Evolutionary conservation across 2,888 invertebrate genomes (phyloP).

Genomic region (Steinernema scapterisci): DNA sequence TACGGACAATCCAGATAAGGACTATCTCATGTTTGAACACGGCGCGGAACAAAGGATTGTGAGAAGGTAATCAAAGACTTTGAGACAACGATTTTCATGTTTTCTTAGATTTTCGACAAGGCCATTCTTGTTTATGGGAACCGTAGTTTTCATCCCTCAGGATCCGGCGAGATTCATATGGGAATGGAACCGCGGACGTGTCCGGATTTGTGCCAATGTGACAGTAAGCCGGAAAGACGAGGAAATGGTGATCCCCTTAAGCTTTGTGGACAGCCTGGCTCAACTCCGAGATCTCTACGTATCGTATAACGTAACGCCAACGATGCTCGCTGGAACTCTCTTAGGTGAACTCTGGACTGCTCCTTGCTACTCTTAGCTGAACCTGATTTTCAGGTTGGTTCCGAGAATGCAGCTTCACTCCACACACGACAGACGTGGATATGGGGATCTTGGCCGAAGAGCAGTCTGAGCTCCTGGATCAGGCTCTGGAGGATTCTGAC

Average conservation of each 20-base stretch:
- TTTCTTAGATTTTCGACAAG: background rate
- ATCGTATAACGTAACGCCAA: background rate
- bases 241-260: background rate
- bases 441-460: no score
- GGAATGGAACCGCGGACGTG: background rate
- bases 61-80: background rate
- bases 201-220: background rate
- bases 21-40: background rate
- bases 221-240: background rate
- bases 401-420: no score
- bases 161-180: background rate
- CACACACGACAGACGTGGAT: no score
- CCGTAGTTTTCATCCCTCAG: no score
- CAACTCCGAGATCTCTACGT: background rate
- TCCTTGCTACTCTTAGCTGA: no score
- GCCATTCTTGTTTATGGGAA: no score
- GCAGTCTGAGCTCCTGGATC: no score
- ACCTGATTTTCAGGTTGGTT: no score
- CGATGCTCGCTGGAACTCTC: background rate
- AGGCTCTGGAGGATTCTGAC: no score
- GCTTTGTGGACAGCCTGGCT: background rate
- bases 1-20: background rate
- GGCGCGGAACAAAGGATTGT: background rate
- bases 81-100: background rate
- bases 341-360: conserved; percentile 7